Base-by-base conservation (phyloP, 2,888 invertebrate genomes). In the Lutraria lutraria region DNA sequence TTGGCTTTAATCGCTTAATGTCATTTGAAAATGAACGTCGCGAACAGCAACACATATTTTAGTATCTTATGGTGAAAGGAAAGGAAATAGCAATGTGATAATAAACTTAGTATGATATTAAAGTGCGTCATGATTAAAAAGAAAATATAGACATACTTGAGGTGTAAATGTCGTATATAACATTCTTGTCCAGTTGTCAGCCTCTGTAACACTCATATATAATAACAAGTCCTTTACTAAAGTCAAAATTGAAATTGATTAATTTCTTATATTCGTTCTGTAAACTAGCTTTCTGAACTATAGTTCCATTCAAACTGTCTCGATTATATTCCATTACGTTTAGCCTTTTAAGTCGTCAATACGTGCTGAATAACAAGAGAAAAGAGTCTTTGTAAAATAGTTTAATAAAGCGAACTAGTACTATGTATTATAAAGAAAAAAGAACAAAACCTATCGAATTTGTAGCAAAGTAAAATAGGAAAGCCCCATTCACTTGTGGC, bases 341-440 rank as follows among this genome's bases (percentile, higher is more conserved):
- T 86, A 56, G 79, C 81, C 80, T 81, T 81, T 88, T 82, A 81
- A 81, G 68, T 52, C 43, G 83, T 89, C 86, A 86, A 89, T 86
- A 60, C 43, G n/a, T 29, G 31, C 15, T 21, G 54, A 54, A 56
- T 81, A 19, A 81, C 83, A 83, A 72, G 85, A 88, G 85, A 85
- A 88, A 88, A 89, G 82, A 76, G n/a, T 56, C 68, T 83, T 89
- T 89, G 89, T 86, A 63, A 82, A 54, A 89, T 52, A 83, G 86
- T 86, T 86, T 89, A 89, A 89, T 89, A 86, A 83, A 83, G 83
- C 85, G 83, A 68, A 80, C 85, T 83, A 83, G 83, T 53, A 86
- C 83, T 89, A 89, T 89, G 86, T 89, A 89, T 86, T 72, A 84
- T 72, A 87, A 72, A 87, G 86, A 81, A 87, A n/a, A 89, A 72